These are phyloP conservation scores for Trididemnum miniatum DNA, from an alignment of 23 tunicate genomes.

Conservation along the genomic window DNA sequence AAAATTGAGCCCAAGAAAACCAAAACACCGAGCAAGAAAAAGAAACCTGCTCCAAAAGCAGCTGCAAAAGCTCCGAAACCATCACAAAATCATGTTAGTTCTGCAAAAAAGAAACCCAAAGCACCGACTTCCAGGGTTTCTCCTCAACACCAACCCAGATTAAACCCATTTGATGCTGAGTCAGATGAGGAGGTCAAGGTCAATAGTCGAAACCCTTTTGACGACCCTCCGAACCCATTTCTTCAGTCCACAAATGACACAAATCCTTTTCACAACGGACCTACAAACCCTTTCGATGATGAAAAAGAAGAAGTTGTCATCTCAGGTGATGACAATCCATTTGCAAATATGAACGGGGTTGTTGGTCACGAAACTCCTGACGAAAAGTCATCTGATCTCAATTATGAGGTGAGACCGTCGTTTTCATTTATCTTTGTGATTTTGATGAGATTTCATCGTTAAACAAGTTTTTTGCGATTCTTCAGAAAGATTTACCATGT, in stretches of 20 bases:
- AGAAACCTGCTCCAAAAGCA: neutral
- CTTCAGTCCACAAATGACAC: neutral
- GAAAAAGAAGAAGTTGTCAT: neutral
- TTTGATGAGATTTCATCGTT: too few species aligned
- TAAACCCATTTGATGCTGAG: slow-evolving; percentile 56
- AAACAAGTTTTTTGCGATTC: too few species aligned
- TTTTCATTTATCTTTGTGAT: too few species aligned
- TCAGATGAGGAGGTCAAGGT: slow-evolving; percentile 33
- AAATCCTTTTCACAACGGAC: neutral
- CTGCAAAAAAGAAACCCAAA: neutral
- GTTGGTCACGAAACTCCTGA: neutral
- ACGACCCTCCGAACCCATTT: slow-evolving; percentile 41
- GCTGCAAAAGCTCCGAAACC: neutral
- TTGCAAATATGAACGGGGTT: neutral
- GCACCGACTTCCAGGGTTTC: slow-evolving; percentile 30
- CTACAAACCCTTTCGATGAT: neutral
- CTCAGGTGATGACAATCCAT: slow-evolving; percentile 5
- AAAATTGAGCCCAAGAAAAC: too few species aligned
- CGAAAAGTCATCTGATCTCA: too few species aligned
- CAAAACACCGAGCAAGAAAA: too few species aligned
- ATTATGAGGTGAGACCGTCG: too few species aligned
- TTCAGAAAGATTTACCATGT: too few species aligned
- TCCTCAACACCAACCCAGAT: slow-evolving; percentile 43
- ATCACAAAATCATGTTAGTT: neutral
- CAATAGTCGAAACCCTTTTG: slow-evolving; percentile 64